phyloP scores from a whole-genome alignment of 2,113 vertebrate genomes.

The Puffinus mauretanicus region DNA sequence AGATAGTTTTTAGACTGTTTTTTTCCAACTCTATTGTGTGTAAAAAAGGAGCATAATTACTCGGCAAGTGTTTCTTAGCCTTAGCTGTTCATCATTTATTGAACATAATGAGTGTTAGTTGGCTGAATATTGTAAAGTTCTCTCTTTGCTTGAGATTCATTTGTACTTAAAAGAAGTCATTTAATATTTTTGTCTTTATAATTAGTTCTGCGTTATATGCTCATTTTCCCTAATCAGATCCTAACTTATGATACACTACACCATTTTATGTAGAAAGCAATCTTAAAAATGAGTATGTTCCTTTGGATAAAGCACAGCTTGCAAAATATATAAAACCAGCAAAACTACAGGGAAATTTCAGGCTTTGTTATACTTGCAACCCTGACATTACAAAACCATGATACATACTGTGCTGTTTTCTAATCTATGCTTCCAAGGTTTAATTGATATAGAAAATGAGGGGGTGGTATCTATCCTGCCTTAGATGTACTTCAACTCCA shows the following conservation, averaged over 20 bases:
- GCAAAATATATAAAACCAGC: not conserved
- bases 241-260: not conserved
- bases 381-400: not conserved
- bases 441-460: slow-evolving; percentile 12
- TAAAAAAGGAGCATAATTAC: not conserved
- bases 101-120: not conserved
- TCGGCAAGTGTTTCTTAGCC: not conserved
- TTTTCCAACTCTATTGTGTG: not conserved
- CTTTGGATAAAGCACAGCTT: not conserved
- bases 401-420: not conserved
- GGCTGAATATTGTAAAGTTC: not conserved
- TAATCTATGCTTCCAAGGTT: slow-evolving; percentile 2
- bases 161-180: not conserved
- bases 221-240: slow-evolving; percentile 26
- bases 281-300: not conserved
- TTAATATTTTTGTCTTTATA: slow-evolving; percentile 3
- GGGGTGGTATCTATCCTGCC: not conserved
- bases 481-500: not conserved
- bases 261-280: slow-evolving; percentile 1
- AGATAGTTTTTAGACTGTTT: not conserved
- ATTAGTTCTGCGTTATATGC: slow-evolving; percentile 6
- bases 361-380: slow-evolving; percentile 18
- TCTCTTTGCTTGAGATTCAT: not conserved
- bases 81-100: not conserved
- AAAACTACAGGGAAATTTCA: slow-evolving; percentile 47